phyloP scores from a whole-genome alignment of 2,113 vertebrate species.

The Puntigrus tetrazona region DNA sequence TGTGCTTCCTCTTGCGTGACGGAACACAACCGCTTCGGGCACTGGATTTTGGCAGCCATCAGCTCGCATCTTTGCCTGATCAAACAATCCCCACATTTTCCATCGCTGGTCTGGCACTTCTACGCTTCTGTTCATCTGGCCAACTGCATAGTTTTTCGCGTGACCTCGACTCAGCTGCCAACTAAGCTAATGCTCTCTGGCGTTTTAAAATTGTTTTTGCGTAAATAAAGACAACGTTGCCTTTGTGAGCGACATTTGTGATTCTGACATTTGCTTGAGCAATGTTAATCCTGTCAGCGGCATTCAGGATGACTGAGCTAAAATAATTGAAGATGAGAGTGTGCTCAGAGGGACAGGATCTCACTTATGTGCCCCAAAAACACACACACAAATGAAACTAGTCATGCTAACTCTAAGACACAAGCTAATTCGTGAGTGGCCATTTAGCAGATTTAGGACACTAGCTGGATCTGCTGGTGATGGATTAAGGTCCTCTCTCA shows the following conservation, averaged over 20 bases:
- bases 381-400: background rate
- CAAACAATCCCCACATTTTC: conserved; percentile 40
- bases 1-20: conserved; percentile 16
- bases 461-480: conserved; percentile 68
- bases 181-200: conserved; percentile 35
- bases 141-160: conserved; percentile 31
- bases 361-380: background rate
- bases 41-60: conserved; percentile 46
- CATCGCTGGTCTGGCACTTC: background rate
- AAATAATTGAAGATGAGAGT: conserved; percentile 62
- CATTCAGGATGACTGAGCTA: conserved; percentile 63
- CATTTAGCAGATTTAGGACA: conserved; percentile 57
- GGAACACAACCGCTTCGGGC: background rate
- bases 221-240: conserved; percentile 46
- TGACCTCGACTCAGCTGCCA: conserved; percentile 40
- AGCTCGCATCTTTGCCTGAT: conserved; percentile 34
- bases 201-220: conserved; percentile 58
- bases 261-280: conserved; percentile 65
- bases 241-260: conserved; percentile 57
- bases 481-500: conserved; percentile 65
- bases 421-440: conserved; percentile 26
- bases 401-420: background rate
- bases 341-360: conserved; percentile 41
- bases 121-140: conserved; percentile 39
- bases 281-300: conserved; percentile 58